A percentile compares a stretch with the other conserved stretches of the same genome.
Evolutionary conservation across 2,888 invertebrate species (phyloP).

Genomic region (Agrochola lota): DNA sequence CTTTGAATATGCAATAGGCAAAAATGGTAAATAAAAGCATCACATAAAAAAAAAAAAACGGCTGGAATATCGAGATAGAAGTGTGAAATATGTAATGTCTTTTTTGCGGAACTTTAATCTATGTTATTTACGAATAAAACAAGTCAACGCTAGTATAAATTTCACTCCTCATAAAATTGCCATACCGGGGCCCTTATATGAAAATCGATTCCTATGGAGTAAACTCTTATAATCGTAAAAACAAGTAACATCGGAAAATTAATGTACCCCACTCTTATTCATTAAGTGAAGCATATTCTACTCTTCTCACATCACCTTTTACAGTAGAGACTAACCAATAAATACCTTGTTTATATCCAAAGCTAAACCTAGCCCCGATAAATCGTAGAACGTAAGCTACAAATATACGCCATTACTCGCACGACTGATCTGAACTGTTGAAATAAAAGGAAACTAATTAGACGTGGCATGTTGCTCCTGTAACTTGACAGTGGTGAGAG

Average conservation of each 20-base stretch:
- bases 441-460: conserved; percentile 83
- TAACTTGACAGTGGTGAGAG: conserved; percentile 37
- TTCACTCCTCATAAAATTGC: too few species aligned
- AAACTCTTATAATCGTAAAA: too few species aligned
- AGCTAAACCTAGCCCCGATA: conserved; percentile 58
- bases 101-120: too few species aligned
- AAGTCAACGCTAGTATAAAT: too few species aligned
- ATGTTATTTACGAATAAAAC: too few species aligned
- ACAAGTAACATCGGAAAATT: background rate
- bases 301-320: background rate
- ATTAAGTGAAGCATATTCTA: background rate
- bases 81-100: too few species aligned
- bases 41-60: too few species aligned
- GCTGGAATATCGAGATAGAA: too few species aligned
- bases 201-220: too few species aligned
- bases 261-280: background rate
- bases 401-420: conserved; percentile 79
- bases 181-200: too few species aligned
- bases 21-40: too few species aligned
- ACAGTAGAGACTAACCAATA: conserved; percentile 17
- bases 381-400: conserved; percentile 69
- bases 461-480: conserved; percentile 69
- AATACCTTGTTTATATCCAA: conserved; percentile 22
- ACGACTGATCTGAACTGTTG: conserved; percentile 71
- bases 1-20: too few species aligned